Evolutionary conservation across 2,888 invertebrate genomes (phyloP).

Genomic region (Gasteruption jaculator): DNA sequence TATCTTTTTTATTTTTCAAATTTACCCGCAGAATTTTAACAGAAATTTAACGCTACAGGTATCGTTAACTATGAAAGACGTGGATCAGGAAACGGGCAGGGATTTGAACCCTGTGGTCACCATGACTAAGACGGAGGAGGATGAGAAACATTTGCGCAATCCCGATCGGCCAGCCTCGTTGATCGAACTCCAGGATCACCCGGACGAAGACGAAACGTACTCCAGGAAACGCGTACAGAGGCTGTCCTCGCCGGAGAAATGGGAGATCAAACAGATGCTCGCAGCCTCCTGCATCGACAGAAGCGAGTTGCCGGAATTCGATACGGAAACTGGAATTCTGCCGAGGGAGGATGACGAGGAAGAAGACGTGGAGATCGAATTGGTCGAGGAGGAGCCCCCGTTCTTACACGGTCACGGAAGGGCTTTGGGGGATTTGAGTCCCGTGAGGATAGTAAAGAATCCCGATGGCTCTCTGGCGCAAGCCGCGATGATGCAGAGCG

Average conservation of each 20-base stretch:
- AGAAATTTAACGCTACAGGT: constrained; percentile 55
- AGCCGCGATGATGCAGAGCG: constrained; percentile 99
- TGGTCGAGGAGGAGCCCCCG: constrained; percentile 98
- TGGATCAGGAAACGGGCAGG: constrained; percentile 89
- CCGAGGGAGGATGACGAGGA: constrained; percentile 92
- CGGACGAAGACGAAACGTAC: constrained; percentile 76
- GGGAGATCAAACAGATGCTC: constrained; percentile 89
- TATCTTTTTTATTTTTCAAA: neutral
- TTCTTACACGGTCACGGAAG: constrained; percentile 93
- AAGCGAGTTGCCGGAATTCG: constrained; percentile 94
- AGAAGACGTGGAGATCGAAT: constrained; percentile 96
- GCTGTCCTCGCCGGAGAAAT: constrained; percentile 93
- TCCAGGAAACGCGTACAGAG: constrained; percentile 82
- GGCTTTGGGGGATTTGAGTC: constrained; percentile 86
- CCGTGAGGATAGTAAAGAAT: constrained; percentile 95
- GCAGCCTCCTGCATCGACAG: constrained; percentile 52
- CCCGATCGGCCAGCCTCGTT: constrained; percentile 79
- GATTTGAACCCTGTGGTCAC: constrained; percentile 86
- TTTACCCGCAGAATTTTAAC: no score
- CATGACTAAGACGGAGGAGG: constrained; percentile 59
- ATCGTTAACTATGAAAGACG: constrained; percentile 96
- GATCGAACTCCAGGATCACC: constrained; percentile 54
- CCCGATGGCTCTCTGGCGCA: constrained; percentile 98
- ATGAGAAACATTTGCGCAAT: constrained; percentile 76
- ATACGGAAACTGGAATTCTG: constrained; percentile 89